phyloP scores from a whole-genome alignment of 2,888 invertebrate species.

The Thymelicus acteon region DNA sequence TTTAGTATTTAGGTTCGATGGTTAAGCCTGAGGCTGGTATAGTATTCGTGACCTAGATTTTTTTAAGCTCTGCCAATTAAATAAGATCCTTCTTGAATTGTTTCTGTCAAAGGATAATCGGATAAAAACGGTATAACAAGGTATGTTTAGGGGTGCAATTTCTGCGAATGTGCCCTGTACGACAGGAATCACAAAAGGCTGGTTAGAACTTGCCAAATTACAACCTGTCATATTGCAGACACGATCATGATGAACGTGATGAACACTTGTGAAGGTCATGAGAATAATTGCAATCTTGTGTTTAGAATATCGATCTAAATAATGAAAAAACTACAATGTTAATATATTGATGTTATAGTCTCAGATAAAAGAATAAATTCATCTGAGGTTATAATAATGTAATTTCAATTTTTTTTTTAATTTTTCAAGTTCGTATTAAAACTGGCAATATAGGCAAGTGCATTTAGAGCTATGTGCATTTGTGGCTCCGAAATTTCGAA shows the following conservation, averaged over 20 bases:
- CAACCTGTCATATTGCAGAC: constrained; percentile 79
- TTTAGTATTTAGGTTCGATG: constrained; percentile 77
- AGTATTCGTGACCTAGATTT: constrained; percentile 82
- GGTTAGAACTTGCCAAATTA: constrained; percentile 70
- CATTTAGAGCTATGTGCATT: no score
- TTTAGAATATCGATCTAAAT: constrained; percentile 41
- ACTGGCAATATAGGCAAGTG: no score
- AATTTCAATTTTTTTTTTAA: no score
- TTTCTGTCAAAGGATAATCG: constrained; percentile 44
- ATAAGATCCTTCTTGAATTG: constrained; percentile 49
- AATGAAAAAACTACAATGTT: background rate
- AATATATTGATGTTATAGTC: background rate
- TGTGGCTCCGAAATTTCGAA: no score
- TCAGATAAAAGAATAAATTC: no score
- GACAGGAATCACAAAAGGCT: constrained; percentile 50
- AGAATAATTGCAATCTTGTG: constrained; percentile 60
- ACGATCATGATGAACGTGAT: constrained; percentile 70
- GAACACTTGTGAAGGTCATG: constrained; percentile 71
- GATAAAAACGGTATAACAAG: constrained; percentile 43
- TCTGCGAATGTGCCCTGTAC: constrained; percentile 43
- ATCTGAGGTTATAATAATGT: no score
- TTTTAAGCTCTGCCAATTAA: constrained; percentile 64
- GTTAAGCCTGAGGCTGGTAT: constrained; percentile 72
- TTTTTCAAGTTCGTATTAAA: no score
- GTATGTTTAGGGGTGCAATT: constrained; percentile 49